Conservation (phyloP, 2,113 vertebrate genomes). For the Rhabdomys dilectus region DNA sequence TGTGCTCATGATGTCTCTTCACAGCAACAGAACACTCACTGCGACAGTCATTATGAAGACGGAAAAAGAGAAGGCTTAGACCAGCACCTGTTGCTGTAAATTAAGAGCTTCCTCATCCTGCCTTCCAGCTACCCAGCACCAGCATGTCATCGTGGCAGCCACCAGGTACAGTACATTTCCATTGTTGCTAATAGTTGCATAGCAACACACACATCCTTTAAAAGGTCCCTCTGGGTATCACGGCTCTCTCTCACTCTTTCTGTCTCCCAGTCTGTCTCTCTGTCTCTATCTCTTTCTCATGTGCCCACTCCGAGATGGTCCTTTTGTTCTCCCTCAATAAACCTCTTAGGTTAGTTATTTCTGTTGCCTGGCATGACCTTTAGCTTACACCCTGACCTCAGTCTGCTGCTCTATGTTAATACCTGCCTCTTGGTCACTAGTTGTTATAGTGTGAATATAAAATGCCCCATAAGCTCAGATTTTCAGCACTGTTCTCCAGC, state of each 20-base stretch:
- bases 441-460: background rate
- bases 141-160: background rate
- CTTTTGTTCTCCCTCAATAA: background rate
- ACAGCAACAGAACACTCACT: background rate
- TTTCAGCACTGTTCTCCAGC: background rate
- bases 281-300: background rate
- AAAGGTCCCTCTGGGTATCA: background rate
- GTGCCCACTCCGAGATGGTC: background rate
- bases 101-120: background rate
- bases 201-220: background rate
- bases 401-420: background rate
- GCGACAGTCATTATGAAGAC: background rate
- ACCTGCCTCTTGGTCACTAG: background rate
- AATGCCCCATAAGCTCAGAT: background rate
- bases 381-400: background rate
- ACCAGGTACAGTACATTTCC: background rate
- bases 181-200: background rate
- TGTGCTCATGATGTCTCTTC: background rate
- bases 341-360: background rate
- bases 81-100: background rate
- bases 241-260: background rate
- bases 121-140: background rate
- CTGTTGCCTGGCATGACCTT: background rate
- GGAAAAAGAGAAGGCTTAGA: slow-evolving; percentile 9
- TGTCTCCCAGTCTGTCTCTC: background rate